Percentiles rank a stretch among this genome's conserved stretches.
Conservation (phyloP, 2,888 invertebrate genomes). For the Acronicta psi region DNA sequence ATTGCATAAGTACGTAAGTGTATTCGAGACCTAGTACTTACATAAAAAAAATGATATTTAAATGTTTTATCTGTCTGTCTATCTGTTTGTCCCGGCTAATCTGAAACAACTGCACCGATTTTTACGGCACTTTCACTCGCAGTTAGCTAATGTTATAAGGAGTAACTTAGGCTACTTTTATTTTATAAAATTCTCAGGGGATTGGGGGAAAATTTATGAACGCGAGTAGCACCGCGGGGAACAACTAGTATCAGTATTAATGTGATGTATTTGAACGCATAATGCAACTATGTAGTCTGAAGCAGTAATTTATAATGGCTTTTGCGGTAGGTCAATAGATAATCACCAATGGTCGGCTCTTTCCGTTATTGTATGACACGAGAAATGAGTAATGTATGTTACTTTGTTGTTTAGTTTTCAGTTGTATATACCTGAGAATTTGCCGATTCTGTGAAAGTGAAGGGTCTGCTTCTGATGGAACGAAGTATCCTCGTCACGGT, state of each 20-base stretch:
- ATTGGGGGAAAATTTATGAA: no score
- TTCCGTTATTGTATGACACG: conserved; percentile 17
- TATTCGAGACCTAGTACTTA: no score
- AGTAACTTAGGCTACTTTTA: no score
- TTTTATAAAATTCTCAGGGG: no score
- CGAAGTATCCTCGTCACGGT: not conserved
- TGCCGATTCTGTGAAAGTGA: not conserved
- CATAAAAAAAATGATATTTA: no score
- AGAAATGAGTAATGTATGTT: conserved; percentile 20
- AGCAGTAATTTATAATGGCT: conserved; percentile 2
- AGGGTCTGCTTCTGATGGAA: not conserved
- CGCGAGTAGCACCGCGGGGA: no score
- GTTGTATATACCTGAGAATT: not conserved
- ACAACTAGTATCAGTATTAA: conserved; percentile 3
- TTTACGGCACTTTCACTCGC: no score
- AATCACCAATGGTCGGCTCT: conserved; percentile 14
- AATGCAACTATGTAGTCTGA: conserved; percentile 25
- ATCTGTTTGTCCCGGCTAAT: no score
- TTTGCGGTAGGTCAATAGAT: conserved; percentile 32
- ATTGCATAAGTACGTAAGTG: no score
- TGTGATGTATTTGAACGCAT: conserved; percentile 1
- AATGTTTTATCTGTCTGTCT: no score
- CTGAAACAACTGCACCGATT: no score
- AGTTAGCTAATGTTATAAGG: no score
- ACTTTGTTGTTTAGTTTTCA: conserved; percentile 18